A percentile compares a stretch with the other conserved stretches of the same genome.
These are phyloP conservation scores for Tangara arthus DNA, from an alignment of 2,797 vertebrate genomes.

Conservation along the genomic window DNA sequence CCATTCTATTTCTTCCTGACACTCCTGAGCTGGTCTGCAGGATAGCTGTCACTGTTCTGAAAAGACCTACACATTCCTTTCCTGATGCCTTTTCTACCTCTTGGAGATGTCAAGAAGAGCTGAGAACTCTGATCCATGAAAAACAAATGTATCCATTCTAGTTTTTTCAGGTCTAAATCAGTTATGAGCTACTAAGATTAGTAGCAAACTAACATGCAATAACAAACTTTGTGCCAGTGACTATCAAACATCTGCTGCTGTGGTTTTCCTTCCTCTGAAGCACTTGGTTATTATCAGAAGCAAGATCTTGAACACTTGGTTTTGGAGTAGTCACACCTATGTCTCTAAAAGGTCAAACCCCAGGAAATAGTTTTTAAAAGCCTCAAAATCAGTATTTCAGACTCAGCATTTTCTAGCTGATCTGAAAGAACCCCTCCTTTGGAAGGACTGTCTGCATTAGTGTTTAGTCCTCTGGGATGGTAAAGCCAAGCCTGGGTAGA, in stretches of 20 bases:
- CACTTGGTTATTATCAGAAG: background rate
- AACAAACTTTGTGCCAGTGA: background rate
- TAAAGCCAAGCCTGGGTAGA: background rate
- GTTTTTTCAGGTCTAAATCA: background rate
- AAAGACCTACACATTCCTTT: background rate
- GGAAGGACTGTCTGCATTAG: background rate
- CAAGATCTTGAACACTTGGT: background rate
- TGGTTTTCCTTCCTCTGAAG: slow-evolving; percentile 37
- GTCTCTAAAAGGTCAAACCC: background rate
- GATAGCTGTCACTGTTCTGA: background rate
- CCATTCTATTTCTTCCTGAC: background rate
- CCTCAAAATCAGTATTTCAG: background rate
- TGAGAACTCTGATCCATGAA: background rate
- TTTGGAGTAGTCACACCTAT: background rate
- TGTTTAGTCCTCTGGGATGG: background rate
- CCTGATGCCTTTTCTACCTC: background rate
- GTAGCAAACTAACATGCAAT: background rate
- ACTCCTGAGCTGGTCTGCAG: background rate
- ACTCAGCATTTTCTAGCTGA: background rate
- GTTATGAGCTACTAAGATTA: background rate
- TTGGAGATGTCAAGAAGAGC: background rate
- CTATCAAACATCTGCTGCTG: background rate
- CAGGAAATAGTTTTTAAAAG: background rate
- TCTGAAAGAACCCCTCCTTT: background rate
- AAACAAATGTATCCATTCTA: background rate